Base-by-base conservation (phyloP, 1,140 invertebrate species). In the Glomeris maerens region DNA sequence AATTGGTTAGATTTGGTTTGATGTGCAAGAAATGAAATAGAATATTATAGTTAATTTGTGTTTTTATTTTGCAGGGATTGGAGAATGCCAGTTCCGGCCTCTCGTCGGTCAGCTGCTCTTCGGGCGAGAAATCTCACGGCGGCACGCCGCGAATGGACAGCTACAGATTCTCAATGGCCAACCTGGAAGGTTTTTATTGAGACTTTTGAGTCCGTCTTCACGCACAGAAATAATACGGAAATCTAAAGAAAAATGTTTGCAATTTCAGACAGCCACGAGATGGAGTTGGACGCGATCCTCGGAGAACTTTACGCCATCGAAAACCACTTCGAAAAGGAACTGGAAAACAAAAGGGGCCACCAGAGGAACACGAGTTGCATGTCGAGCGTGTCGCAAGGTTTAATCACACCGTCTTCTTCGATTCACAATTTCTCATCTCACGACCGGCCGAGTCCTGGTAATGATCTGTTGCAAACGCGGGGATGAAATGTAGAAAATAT, bases 211-310 rank as follows among this genome's bases (percentile, higher is more conserved):
- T 10, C 31, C 17, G 31, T 10, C 10, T 36, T 36, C 26, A n/a
- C 2, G 13, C 22, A 36, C 31, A 10, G 31, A 36, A 36, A 10
- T 36, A 36, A 17, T 36, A 36, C 17, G 17, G 31, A 36, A 36
- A 36, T 17, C 31, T 36, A 36, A 36, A 36, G 17, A 36, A 17
- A 36, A 17, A 36, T 36, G 31, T 36, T 17, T 36, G 31, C 3
- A 2, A n/a, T 70, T 69, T 47, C 67, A 81, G 89, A 94, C 67
- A 87, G 87, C 17, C 87, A 91, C 65, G 91, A 96, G 71, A 85
- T 91, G 25, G 91, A 96, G 68, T 71, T 96, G 61, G 92, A 96
- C 67, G 89, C 90, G 39, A 94, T 96, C 58, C 74, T 97, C 23
- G 89, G 87, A 25, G 91, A 96, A 68, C 71, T 97, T 27, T 92